These are phyloP conservation scores for Dallia pectoralis DNA, from an alignment of 2,797 vertebrate genomes.

Conservation along the genomic window DNA sequence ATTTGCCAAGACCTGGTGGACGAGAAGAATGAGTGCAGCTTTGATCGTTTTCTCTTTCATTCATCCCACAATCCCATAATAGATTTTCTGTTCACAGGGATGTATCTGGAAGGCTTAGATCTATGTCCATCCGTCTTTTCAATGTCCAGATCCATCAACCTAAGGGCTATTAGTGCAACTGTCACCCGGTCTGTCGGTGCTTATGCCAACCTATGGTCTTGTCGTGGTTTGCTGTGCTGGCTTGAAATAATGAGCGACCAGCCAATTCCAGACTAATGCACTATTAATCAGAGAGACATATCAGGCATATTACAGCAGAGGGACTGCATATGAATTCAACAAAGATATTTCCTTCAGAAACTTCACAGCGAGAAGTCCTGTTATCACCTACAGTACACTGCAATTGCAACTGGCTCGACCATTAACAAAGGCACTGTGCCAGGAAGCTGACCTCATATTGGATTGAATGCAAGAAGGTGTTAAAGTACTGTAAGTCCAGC, in stretches of 20 bases:
- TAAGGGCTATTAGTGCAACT: background rate
- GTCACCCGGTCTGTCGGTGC: background rate
- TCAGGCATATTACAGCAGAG: constrained; percentile 12
- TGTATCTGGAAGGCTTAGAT: no score
- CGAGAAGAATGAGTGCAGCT: no score
- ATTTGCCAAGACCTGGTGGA: no score
- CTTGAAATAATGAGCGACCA: background rate
- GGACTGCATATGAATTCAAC: constrained; percentile 18
- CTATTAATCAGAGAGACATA: constrained; percentile 19
- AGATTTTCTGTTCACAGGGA: no score
- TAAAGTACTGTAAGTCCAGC: background rate
- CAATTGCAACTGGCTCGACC: background rate
- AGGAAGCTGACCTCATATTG: background rate
- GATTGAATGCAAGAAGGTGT: constrained; percentile 13
- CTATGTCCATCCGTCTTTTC: no score
- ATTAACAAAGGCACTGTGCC: background rate
- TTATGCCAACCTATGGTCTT: background rate
- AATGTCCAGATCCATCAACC: background rate
- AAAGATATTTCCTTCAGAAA: constrained; percentile 18
- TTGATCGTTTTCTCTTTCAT: no score
- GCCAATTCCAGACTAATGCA: background rate
- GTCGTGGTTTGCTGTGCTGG: background rate
- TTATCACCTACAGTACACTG: background rate
- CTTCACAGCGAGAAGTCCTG: background rate
- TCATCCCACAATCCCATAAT: no score